phyloP scores from a whole-genome alignment of 2,888 invertebrate species.

The Lycocerus yunnanus region DNA sequence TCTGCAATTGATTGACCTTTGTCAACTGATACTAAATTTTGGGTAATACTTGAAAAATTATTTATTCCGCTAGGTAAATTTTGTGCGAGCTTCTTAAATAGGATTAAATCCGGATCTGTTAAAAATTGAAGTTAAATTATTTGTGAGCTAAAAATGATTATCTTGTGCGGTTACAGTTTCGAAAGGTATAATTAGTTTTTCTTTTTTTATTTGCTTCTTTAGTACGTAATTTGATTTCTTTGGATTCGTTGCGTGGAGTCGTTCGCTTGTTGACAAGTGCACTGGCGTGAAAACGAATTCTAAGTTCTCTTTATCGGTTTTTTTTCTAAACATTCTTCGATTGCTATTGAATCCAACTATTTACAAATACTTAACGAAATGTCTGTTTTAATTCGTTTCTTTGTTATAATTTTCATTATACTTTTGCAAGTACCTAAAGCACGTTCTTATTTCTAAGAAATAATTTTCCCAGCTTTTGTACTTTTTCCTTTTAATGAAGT shows the following conservation, averaged over 20 bases:
- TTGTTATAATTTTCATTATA: neutral
- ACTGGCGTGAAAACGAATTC: constrained; percentile 28
- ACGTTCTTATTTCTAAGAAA: neutral
- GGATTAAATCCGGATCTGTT: too few species aligned
- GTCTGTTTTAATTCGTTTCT: constrained; percentile 11
- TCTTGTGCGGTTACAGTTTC: neutral
- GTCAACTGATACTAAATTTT: neutral
- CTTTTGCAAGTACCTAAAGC: neutral
- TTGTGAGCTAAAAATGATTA: neutral
- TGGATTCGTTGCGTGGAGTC: constrained; percentile 6
- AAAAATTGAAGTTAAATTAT: neutral
- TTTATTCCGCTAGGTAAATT: neutral
- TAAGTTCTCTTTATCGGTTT: constrained; percentile 20
- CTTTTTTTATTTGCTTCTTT: constrained; percentile 1
- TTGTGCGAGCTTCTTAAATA: neutral
- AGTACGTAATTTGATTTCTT: neutral
- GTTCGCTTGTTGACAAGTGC: constrained; percentile 20
- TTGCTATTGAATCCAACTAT: constrained; percentile 20
- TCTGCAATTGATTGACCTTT: neutral
- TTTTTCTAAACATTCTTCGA: constrained; percentile 18
- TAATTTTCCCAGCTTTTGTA: neutral
- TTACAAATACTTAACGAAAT: constrained; percentile 19
- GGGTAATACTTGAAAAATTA: neutral
- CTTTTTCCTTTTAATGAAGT: neutral
- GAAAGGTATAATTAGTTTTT: neutral